Conservation (phyloP, 2,113 vertebrate species). For the Xiphias gladius region DNA sequence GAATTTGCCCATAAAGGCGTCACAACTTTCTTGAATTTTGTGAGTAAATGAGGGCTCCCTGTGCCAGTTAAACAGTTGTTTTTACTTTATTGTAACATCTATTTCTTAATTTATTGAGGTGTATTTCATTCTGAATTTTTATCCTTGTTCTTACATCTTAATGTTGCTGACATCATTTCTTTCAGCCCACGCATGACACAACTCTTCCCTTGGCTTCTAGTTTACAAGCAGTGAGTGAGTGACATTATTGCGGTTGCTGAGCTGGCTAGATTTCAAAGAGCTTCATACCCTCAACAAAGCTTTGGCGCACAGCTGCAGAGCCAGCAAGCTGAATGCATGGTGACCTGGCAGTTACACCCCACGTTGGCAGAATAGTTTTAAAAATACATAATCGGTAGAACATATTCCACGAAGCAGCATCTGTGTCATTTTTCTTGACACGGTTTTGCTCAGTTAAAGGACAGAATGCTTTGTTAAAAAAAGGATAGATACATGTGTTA, state of each 20-base stretch:
- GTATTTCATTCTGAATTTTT: slow-evolving; percentile 11
- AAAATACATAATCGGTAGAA: slow-evolving; percentile 17
- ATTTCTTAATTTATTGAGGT: neutral
- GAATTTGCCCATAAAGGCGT: neutral
- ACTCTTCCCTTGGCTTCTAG: slow-evolving; percentile 53
- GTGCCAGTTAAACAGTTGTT: neutral
- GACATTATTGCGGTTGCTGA: slow-evolving; percentile 62
- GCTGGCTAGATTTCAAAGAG: slow-evolving; percentile 47
- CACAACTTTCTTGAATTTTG: neutral
- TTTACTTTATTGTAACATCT: neutral
- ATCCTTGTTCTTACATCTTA: slow-evolving; percentile 40
- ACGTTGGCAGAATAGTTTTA: slow-evolving; percentile 3
- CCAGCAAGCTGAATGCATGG: neutral
- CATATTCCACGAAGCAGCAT: neutral
- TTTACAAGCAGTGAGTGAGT: slow-evolving; percentile 51
- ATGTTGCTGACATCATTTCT: slow-evolving; percentile 40
- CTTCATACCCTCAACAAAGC: slow-evolving; percentile 18
- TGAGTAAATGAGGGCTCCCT: neutral
- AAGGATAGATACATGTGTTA: neutral
- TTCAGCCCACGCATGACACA: slow-evolving; percentile 57
- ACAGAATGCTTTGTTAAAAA: neutral
- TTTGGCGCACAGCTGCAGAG: slow-evolving; percentile 23
- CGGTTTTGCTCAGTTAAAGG: slow-evolving; percentile 1
- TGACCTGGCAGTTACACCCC: slow-evolving; percentile 46
- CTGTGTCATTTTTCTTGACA: neutral